phyloP scores from a whole-genome alignment of 1,140 invertebrate genomes.

The Drosophila novamexicana region DNA sequence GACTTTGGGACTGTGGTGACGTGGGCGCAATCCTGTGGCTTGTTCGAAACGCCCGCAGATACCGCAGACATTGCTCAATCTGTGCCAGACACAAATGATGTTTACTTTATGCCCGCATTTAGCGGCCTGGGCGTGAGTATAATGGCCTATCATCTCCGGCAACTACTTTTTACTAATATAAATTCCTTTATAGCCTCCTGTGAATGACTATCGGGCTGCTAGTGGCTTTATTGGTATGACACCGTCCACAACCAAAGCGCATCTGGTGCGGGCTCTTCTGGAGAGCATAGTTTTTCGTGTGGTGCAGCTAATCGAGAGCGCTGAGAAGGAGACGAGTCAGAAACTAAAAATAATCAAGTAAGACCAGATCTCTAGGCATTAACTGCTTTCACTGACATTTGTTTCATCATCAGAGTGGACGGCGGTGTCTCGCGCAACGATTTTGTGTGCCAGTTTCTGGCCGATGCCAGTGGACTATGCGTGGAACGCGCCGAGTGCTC shows the following conservation, averaged over 20 bases:
- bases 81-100: constrained; percentile 90
- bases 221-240: constrained; percentile 94
- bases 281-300: constrained; percentile 95
- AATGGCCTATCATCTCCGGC: not conserved
- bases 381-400: not conserved
- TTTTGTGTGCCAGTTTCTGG: constrained; percentile 94
- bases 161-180: constrained; percentile 10
- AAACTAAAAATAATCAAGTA: constrained; percentile 88
- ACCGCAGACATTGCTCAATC: constrained; percentile 89
- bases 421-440: constrained; percentile 97
- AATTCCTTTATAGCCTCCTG: constrained; percentile 89
- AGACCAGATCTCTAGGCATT: not conserved
- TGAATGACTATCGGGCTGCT: constrained; percentile 93
- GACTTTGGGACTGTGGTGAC: constrained; percentile 95
- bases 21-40: constrained; percentile 92
- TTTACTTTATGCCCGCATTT: constrained; percentile 96
- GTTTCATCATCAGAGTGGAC: constrained; percentile 89
- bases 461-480: constrained; percentile 90
- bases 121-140: constrained; percentile 92
- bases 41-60: constrained; percentile 89
- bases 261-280: constrained; percentile 92
- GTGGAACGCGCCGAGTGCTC: constrained; percentile 89
- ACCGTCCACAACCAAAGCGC: constrained; percentile 90
- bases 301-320: constrained; percentile 89
- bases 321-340: constrained; percentile 88